phyloP scores from a whole-genome alignment of 2,797 vertebrate species.

The Sorex maritimensis region DNA sequence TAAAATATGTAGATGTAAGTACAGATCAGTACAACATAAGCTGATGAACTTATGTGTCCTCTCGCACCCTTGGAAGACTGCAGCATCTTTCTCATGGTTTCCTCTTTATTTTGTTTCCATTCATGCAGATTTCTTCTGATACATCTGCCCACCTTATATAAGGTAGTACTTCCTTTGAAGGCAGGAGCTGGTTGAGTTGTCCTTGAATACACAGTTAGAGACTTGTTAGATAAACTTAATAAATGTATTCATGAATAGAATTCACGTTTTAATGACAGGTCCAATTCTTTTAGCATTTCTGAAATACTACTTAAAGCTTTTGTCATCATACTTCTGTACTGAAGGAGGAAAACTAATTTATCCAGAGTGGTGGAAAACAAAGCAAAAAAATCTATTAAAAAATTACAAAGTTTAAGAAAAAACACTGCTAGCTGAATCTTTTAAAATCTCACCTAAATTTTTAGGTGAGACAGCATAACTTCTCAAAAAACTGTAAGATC shows the following conservation, averaged over 20 bases:
- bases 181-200: not conserved
- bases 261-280: not conserved
- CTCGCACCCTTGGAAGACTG: too few species aligned
- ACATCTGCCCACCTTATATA: not conserved
- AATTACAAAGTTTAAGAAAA: not conserved
- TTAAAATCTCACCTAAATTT: constrained; percentile 32
- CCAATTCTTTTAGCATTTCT: not conserved
- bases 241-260: constrained; percentile 26
- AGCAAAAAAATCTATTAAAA: constrained; percentile 1
- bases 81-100: too few species aligned
- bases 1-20: not conserved
- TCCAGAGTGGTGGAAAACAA: constrained; percentile 29
- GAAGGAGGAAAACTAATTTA: constrained; percentile 9
- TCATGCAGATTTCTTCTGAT: not conserved
- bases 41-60: too few species aligned
- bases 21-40: too few species aligned
- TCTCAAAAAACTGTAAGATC: constrained; percentile 18
- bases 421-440: not conserved
- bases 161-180: not conserved
- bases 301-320: not conserved
- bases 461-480: not conserved
- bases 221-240: constrained; percentile 20
- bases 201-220: not conserved
- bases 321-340: not conserved
- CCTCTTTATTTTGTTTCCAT: too few species aligned